Base-by-base conservation (phyloP, 1,140 invertebrate species). In the Drosophila yakuba region DNA sequence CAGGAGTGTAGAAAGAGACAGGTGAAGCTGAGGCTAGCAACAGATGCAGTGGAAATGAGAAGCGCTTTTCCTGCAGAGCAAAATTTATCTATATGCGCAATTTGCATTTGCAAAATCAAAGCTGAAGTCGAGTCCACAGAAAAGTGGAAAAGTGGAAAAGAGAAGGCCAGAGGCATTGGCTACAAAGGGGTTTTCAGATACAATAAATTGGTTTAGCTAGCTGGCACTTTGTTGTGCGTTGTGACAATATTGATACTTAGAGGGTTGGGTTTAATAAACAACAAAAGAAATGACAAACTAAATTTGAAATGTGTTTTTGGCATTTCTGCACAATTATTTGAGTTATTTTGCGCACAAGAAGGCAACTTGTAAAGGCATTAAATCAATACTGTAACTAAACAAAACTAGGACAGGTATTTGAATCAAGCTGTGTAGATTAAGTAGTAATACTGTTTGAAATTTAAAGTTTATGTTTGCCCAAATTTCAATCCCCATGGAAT, bases 31-130 rank as follows among this genome's bases (percentile, higher is more conserved):
- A 64, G 51, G 36, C 43, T 52, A 39, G 44, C 60, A 80, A 48
- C 78, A 76, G 62, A 59, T 84, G 71, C 66, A 51, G 48, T 52
- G 44, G 28, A 73, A 73, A 73, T 69, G 72, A 74, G 69, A 39
- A 47, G 15, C 67, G 67, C 23, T 51, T 56, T 48, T 35, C 59
- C 44, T 43, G 38, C 20, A 62, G 41, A 38, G 38, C 6, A 50
- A 71, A 74, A 55, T 28, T 38, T 61, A 51, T 67, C 41, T 66
- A 41, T 64, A 35, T 52, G 32, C 52, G 57, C 60, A 66, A 75
- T 75, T 66, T 75, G 73, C 73, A 75, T 75, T 75, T 75, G 73
- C 39, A 41, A 75, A 75, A 75, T 74, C 73, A 75, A 75, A 75
- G 72, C 61, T 73, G 67, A 2, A 20, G 20, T 20, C 25, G 44